Evolutionary conservation across 2,888 invertebrate genomes (phyloP).

Genomic region (Alitta virens): DNA sequence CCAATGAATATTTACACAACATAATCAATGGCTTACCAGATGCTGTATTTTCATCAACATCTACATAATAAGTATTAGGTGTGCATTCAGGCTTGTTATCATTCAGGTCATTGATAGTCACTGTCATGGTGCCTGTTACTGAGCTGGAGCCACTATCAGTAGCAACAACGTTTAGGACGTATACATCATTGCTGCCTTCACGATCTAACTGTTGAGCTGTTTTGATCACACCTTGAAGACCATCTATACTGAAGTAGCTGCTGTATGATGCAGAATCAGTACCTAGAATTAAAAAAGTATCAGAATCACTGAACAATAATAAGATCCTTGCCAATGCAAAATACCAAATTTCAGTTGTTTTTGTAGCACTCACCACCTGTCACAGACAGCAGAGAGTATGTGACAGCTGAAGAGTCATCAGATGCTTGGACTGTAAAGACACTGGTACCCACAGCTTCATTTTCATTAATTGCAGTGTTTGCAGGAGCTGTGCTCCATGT

Average conservation of each 20-base stretch:
- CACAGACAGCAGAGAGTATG: background rate
- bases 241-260: background rate
- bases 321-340: too few species aligned
- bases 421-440: background rate
- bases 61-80: background rate
- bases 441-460: background rate
- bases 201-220: background rate
- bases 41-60: too few species aligned
- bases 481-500: background rate
- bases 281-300: too few species aligned
- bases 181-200: background rate
- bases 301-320: too few species aligned
- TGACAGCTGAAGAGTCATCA: background rate
- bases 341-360: too few species aligned
- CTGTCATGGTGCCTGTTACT: background rate
- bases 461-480: background rate
- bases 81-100: background rate
- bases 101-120: background rate
- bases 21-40: too few species aligned
- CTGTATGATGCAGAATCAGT: too few species aligned
- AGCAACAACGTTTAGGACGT: background rate
- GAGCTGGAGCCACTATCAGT: background rate
- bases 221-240: background rate
- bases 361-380: background rate
- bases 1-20: too few species aligned